phyloP scores from a whole-genome alignment of 2,113 vertebrate species.

The Tympanuchus pallidicinctus region DNA sequence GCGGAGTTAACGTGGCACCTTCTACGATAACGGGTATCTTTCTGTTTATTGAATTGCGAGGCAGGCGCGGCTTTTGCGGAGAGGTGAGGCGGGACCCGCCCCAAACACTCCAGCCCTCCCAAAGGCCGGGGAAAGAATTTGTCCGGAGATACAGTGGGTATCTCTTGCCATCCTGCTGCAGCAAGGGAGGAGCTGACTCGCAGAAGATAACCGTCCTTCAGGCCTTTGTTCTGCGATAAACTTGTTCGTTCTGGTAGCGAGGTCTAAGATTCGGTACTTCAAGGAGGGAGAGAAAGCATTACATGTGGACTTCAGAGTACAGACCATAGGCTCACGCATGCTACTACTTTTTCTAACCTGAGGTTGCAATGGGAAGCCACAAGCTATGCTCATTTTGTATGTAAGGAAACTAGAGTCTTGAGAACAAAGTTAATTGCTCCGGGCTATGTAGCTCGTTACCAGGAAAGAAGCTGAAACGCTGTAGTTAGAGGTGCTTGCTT shows the following conservation, averaged over 20 bases:
- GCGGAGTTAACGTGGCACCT: no score
- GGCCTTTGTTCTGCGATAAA: background rate
- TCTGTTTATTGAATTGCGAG: fast-evolving
- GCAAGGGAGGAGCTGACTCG: background rate
- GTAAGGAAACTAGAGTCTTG: background rate
- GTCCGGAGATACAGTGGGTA: background rate
- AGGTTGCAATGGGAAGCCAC: background rate
- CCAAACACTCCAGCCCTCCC: no score
- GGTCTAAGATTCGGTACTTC: background rate
- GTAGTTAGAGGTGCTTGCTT: background rate
- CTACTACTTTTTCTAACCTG: background rate
- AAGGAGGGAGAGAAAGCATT: background rate
- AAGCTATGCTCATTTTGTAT: fast-evolving
- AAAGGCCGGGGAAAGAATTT: background rate
- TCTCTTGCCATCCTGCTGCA: background rate
- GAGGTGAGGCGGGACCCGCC: no score
- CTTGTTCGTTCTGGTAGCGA: fast-evolving
- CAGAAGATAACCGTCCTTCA: background rate
- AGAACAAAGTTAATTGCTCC: background rate
- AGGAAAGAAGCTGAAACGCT: background rate
- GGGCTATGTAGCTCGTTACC: background rate
- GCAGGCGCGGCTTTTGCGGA: background rate
- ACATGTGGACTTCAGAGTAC: fast-evolving
- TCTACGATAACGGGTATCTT: background rate
- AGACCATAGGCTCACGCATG: fast-evolving